Base-by-base conservation (phyloP, 1,140 invertebrate species). In the Penaeus indicus region DNA sequence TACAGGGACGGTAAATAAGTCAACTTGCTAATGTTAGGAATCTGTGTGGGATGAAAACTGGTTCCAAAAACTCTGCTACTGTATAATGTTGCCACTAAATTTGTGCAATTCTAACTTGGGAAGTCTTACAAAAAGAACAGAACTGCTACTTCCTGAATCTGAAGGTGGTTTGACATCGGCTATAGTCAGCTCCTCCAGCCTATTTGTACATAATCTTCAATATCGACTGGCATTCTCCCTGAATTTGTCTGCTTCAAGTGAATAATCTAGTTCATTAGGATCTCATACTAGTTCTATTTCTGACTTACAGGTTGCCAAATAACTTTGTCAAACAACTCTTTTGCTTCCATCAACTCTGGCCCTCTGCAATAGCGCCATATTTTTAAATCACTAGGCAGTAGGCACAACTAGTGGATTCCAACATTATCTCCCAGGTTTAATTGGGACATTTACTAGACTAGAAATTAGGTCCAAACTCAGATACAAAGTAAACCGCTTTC, bases 1-100 rank as follows among this genome's bases (percentile, higher is more conserved):
- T 10, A 80, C 27, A 80, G 78, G 27, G 78, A 80, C 42, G 54
- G 78, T 47, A 80, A 47, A 42, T 80, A 80, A 10, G 78, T 80
- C 47, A 47, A 80, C 78, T 80, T 80, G 42, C 78, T 80, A 19
- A 38, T 32, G 0, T 32, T 32, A 2, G 32, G 32, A 32, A 47
- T 80, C 78, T n/a, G 54, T 80, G 32, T 80, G 42, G 27, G 78
- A 80, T 42, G 78, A 80, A 80, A 80, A 80, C 78, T 80, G 78
- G 27, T 80, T 42, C 32, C 32, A 32, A 32, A 32, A 32, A 32
- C 32, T 32, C 32, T 32, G 32, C 32, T 32, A 32, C 32, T 80
- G 78, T 32, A 42, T 80, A 16, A 80, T 27, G 25, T 80, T 42
- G 47, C 78, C 78, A 80, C 47, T 42, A 80, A 80, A 80, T 80